Base-by-base conservation (phyloP, 1,140 invertebrate species). In the Augochlora pura region DNA sequence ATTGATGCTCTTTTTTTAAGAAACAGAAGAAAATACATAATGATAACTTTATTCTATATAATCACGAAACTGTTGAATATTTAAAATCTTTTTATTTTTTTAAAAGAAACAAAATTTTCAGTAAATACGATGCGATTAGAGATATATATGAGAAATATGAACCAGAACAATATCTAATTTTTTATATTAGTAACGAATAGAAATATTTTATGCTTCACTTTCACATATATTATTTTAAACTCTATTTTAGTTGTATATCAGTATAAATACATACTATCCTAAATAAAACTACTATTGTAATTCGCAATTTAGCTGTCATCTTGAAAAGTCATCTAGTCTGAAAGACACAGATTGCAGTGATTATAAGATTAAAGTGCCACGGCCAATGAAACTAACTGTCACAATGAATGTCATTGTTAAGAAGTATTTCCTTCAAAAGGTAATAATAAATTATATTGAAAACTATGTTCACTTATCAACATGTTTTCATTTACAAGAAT, bases 21-120 rank as follows among this genome's bases (percentile, higher is more conserved):
- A 46, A 68, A 57, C 69, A 52, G n/a, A 57, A 64, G 49, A 70
- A 82, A 85, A n/a, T 27, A 64, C 52, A 85, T 64, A 78, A 73
- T 76, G 76, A 74, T 67, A 85, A 64, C 71, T 86, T 82, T 80
- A 63, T 82, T 86, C 67, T 68, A 79, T 71, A 67, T 79, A 80
- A 77, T 67, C 42, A 57, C 52, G 27, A 81, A 78, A 74, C 60
- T 83, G 73, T 86, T 86, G 39, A 86, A 83, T 77, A 75, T 75
- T 76, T 79, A 38, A 74, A 86, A 77, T 66, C 65, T 70, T 86
- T 85, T 86, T 86, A 86, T 86, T 86, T 86, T 86, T 86, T 86
- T 86, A 81, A 74, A 57, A 71, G 8, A 59, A 81, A 63, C 39
- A 54, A 57, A 77, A 79, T 83, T 86, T 85, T 81, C 80, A 80